A percentile compares a stretch with the other conserved stretches of the same genome.
These are phyloP conservation scores for Fregata magnificens DNA, from an alignment of 2,113 vertebrate genomes.

Conservation along the genomic window DNA sequence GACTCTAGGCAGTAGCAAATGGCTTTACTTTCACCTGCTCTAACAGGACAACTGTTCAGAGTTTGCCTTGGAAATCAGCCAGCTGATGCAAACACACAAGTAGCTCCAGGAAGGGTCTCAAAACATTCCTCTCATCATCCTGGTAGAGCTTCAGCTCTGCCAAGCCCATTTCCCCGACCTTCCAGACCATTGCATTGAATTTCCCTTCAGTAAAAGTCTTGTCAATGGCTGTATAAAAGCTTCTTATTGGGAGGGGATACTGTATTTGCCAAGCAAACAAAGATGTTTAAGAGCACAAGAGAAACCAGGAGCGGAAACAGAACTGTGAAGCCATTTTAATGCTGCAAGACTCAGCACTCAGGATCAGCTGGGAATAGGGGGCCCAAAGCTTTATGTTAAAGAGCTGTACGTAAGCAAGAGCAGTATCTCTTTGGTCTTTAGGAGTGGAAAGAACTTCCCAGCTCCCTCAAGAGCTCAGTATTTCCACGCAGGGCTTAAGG, in stretches of 20 bases:
- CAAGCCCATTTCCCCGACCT: background rate
- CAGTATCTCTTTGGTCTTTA: background rate
- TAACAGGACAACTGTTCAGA: constrained; percentile 67
- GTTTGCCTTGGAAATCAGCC: constrained; percentile 67
- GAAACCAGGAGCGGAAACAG: background rate
- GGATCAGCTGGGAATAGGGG: background rate
- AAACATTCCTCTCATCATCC: background rate
- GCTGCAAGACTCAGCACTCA: background rate
- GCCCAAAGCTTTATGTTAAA: background rate
- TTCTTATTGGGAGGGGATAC: background rate
- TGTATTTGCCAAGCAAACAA: background rate
- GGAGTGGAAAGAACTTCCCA: background rate
- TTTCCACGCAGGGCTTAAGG: background rate
- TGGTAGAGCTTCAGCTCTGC: background rate
- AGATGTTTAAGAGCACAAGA: background rate
- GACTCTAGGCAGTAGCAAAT: constrained; percentile 65
- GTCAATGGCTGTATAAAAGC: background rate
- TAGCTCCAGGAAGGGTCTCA: constrained; percentile 32
- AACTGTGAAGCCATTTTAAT: background rate
- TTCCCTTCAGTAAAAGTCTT: background rate
- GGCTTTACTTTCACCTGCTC: constrained; percentile 68
- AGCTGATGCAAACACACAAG: constrained; percentile 50
- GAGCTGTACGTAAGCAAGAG: background rate
- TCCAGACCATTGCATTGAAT: background rate
- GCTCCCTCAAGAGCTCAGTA: background rate